Evolutionary conservation across 2,113 vertebrate genomes (phyloP).

Genomic region (Menidia beryllina): DNA sequence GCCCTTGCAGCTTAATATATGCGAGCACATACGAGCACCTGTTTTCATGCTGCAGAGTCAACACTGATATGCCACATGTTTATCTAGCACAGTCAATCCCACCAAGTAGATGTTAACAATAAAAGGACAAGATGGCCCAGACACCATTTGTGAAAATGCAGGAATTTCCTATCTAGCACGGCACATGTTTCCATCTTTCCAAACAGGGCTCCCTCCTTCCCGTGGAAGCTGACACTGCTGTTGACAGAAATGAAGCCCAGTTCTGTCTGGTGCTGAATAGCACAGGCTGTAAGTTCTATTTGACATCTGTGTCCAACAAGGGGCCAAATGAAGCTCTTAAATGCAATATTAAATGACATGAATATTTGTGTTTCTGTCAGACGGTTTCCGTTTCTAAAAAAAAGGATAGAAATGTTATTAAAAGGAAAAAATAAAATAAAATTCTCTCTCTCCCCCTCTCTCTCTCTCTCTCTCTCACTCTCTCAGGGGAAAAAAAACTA

Average conservation of each 20-base stretch:
- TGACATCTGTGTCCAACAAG: constrained; percentile 10
- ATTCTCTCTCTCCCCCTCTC: neutral
- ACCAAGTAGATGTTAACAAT: constrained; percentile 10
- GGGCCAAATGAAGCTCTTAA: constrained; percentile 44
- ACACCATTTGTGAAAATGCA: constrained; percentile 14
- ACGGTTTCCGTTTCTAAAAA: constrained; percentile 28
- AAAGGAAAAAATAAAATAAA: no score
- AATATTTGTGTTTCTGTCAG: constrained; percentile 34
- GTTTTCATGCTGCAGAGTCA: constrained; percentile 45
- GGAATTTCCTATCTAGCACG: constrained; percentile 28
- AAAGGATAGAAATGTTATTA: neutral
- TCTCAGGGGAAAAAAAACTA: constrained; percentile 29
- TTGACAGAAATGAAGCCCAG: constrained; percentile 23
- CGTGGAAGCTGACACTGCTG: constrained; percentile 9
- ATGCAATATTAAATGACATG: constrained; percentile 13
- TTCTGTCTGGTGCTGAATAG: constrained; percentile 13
- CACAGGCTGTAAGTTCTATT: constrained; percentile 15
- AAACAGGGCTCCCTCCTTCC: constrained; percentile 31
- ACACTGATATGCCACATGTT: constrained; percentile 24
- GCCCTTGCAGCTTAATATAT: constrained; percentile 34
- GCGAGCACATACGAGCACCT: constrained; percentile 17
- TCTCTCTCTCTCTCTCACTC: neutral
- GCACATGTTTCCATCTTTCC: constrained; percentile 31
- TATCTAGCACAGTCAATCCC: constrained; percentile 16
- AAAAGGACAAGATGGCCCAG: neutral